Evolutionary conservation across 2,113 vertebrate genomes (phyloP), one percentile per base, ranked within the genome.

Genomic region (Phalacrocorax brasilianus): DNA sequence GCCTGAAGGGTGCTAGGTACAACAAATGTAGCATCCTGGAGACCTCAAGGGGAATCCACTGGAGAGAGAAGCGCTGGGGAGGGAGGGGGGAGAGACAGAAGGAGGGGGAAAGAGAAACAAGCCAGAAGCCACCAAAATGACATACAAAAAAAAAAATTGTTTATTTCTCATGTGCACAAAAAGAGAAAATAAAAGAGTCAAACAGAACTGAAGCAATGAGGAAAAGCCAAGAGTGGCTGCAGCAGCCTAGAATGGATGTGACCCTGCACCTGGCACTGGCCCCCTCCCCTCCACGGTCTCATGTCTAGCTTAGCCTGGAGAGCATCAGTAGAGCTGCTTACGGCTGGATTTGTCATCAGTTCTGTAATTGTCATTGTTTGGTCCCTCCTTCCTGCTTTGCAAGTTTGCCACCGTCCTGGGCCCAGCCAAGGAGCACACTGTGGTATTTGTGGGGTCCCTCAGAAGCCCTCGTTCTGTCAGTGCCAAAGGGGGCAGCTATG

Each of bases 91-190:
- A 22, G 58, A 49, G 32, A 14, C 26, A 30, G 44, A 56, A 78
- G 50, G n/a, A 81, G 32, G 45, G 18, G 40, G 45, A 82, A 85
- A 68, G 62, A 97, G 50, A 94, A 95, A 89, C 56, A 88, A 98
- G 97, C 97, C 96, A 95, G 92, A 89, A 91, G 89, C 94, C 94
- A 92, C 90, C 71, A 95, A 96, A 97, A 97, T 98, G 98, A 98
- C 98, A 98, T 98, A 99, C 97, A 97, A 98, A 99, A 97, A 99
- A 99, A 93, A 93, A 96, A 47, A 71, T 98, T 98, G 98, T 97
- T 99, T 99, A 99, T 99, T 99, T 98, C 95, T 98, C 97, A 99
- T 99, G 98, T 98, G 98, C 98, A 98, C 98, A 95, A 97, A 96
- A 97, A 98, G 96, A 98, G 97, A 97, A 97, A 94, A 97, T 26